Base-by-base conservation (phyloP, 2,797 vertebrate species). In the Molothrus aeneus region DNA sequence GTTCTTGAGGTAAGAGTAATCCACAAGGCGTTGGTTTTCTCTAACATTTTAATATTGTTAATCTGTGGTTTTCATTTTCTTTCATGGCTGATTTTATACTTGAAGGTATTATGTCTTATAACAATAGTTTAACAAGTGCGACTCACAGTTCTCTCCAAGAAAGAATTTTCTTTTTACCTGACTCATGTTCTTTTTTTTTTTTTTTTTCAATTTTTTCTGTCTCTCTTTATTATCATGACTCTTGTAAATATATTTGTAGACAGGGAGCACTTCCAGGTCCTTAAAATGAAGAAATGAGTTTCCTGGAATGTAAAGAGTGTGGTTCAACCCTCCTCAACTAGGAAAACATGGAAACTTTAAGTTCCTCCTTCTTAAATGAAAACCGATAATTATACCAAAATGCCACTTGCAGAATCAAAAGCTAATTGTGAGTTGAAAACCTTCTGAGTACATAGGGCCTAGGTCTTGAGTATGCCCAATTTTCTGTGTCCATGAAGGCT, bases 191-290 rank as follows among this genome's bases (percentile, higher is more conserved):
- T 42, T 42, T 42, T 40, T 16, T 4, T 3, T n/a, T n/a, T n/a
- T 8, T 68, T 65, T 74, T 54, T 22, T 3, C 6, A 42, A 19
- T 63, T 47, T 59, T 78, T 61, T 48, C 12, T 60, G 51, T 42
- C 17, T 79, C 17, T 72, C 15, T 84, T 57, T 66, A 59, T 25
- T n/a, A 50, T 50, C 15, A 28, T 38, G 25, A 78, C 20, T 86
- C 15, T 45, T 42, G 13, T 47, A 36, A 11, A 40, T 18, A 7
- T 48, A 26, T 8, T 6, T 51, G 25, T 57, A 15, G 45, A 36
- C 0, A 0, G 26, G 7, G 16, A 54, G 6, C 24, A 38, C 34
- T 63, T 75, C 2, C 3, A 85, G 13, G 57, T n/a, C 59, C 29
- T 87, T 56, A 31, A 93, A 74, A 71, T 14, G 12, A 73, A 36